Evolutionary conservation across 1,140 invertebrate genomes (phyloP).

Genomic region (Neodiprion pinetum): DNA sequence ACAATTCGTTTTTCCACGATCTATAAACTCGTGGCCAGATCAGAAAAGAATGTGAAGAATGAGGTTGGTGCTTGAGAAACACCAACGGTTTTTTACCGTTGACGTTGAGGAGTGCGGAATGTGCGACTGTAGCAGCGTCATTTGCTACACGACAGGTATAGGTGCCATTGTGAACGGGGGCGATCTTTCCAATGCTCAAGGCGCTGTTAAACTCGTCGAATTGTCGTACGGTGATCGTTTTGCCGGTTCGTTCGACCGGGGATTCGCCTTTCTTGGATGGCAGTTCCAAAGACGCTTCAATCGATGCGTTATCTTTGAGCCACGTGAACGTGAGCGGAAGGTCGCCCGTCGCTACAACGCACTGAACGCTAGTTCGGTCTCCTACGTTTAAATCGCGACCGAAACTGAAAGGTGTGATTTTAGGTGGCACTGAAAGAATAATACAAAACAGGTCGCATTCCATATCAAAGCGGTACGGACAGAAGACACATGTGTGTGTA

Average conservation of each 20-base stretch:
- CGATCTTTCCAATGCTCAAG: slow-evolving; percentile 69
- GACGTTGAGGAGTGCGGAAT: slow-evolving; percentile 68
- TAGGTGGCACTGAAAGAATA: slow-evolving; percentile 69
- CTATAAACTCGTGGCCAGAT: slow-evolving; percentile 6
- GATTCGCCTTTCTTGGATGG: background rate
- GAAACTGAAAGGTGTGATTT: slow-evolving; percentile 72
- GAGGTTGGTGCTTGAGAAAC: slow-evolving; percentile 36
- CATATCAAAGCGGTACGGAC: slow-evolving; percentile 26
- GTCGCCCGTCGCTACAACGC: slow-evolving; percentile 71
- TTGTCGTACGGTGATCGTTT: slow-evolving; percentile 68
- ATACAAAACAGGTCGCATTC: slow-evolving; percentile 43
- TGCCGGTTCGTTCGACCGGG: slow-evolving; percentile 35
- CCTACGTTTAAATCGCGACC: slow-evolving; percentile 68
- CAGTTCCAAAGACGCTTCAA: slow-evolving; percentile 34
- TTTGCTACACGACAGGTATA: slow-evolving; percentile 75
- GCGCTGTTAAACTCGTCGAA: slow-evolving; percentile 71
- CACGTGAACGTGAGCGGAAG: slow-evolving; percentile 73
- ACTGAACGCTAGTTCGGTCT: slow-evolving; percentile 71
- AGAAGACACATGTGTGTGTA: background rate
- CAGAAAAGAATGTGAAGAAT: slow-evolving; percentile 10
- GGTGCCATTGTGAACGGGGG: slow-evolving; percentile 71
- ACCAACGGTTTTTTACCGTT: slow-evolving; percentile 66
- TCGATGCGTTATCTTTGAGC: slow-evolving; percentile 71
- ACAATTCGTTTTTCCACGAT: slow-evolving; percentile 12
- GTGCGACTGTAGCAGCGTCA: slow-evolving; percentile 66